These are phyloP conservation scores for Edolisoma coerulescens DNA, from an alignment of 2,113 vertebrate species.

Conservation along the genomic window DNA sequence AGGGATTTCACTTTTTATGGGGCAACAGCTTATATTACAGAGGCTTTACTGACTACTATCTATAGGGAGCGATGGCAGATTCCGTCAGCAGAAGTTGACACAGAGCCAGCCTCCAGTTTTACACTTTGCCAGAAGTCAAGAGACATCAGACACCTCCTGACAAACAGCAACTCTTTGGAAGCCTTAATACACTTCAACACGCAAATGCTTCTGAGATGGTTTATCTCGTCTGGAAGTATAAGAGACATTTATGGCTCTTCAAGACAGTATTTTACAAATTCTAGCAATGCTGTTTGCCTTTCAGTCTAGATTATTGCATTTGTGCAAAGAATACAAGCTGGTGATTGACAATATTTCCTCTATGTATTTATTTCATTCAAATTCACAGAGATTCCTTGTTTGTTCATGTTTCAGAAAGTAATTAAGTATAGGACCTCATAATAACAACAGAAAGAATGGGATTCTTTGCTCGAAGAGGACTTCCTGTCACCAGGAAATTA, in stretches of 20 bases:
- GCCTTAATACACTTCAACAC: background rate
- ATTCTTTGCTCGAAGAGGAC: conserved; percentile 67
- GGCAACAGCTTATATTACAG: background rate
- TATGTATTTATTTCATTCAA: conserved; percentile 26
- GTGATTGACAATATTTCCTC: conserved; percentile 27
- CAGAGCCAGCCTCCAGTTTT: background rate
- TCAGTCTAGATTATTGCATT: background rate
- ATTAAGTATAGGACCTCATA: background rate
- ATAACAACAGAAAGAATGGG: conserved; percentile 61
- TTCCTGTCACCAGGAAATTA: conserved; percentile 72
- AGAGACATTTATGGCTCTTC: background rate
- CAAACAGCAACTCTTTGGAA: background rate
- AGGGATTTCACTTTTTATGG: background rate
- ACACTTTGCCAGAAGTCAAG: background rate
- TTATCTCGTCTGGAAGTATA: conserved; percentile 29
- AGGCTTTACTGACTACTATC: conserved; percentile 13
- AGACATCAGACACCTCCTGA: background rate
- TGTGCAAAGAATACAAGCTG: conserved; percentile 24
- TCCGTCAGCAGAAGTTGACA: background rate
- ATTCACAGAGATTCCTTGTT: conserved; percentile 30
- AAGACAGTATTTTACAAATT: background rate
- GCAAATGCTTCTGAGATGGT: background rate
- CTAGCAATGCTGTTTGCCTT: background rate
- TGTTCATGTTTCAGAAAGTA: background rate
- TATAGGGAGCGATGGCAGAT: conserved; percentile 14